phyloP scores from a whole-genome alignment of 2,888 invertebrate species.

The Auanema freiburgensis region DNA sequence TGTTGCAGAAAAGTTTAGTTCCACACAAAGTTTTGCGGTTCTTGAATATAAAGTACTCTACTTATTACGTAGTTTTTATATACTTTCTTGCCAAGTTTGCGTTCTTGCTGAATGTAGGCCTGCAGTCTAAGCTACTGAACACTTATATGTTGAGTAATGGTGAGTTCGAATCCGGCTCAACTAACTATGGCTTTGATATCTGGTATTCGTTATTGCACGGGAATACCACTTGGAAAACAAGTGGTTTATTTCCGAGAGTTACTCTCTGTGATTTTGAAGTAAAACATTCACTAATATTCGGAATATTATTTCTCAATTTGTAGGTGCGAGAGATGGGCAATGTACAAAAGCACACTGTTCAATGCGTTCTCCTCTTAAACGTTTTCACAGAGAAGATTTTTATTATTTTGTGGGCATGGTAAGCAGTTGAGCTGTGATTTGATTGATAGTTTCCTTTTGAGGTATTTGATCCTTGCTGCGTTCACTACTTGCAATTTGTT shows the following conservation, averaged over 20 bases:
- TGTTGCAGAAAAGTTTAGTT: constrained; percentile 49
- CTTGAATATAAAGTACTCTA: constrained; percentile 53
- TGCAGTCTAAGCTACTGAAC: constrained; percentile 47
- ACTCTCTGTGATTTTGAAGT: constrained; percentile 64
- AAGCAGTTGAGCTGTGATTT: constrained; percentile 2
- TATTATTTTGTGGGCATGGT: constrained; percentile 55
- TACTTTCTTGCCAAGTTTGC: constrained; percentile 57
- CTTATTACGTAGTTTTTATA: constrained; percentile 53
- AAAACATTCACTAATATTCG: neutral
- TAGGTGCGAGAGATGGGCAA: constrained; percentile 64
- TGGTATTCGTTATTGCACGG: constrained; percentile 49
- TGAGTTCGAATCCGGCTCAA: neutral
- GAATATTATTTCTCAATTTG: constrained; percentile 10
- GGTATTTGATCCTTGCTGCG: constrained; percentile 54
- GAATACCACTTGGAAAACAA: constrained; percentile 59
- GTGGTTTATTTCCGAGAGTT: constrained; percentile 61
- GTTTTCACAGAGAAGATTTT: constrained; percentile 60
- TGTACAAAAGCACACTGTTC: constrained; percentile 58
- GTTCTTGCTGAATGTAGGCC: constrained; percentile 46
- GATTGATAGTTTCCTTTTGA: constrained; percentile 20
- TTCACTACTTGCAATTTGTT: constrained; percentile 55
- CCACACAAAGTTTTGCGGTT: constrained; percentile 53
- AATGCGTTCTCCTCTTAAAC: constrained; percentile 61
- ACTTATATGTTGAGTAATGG: constrained; percentile 21
- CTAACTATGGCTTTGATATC: constrained; percentile 44